Evolutionary conservation across 2,113 vertebrate genomes (phyloP).

Genomic region (Platanista minor): DNA sequence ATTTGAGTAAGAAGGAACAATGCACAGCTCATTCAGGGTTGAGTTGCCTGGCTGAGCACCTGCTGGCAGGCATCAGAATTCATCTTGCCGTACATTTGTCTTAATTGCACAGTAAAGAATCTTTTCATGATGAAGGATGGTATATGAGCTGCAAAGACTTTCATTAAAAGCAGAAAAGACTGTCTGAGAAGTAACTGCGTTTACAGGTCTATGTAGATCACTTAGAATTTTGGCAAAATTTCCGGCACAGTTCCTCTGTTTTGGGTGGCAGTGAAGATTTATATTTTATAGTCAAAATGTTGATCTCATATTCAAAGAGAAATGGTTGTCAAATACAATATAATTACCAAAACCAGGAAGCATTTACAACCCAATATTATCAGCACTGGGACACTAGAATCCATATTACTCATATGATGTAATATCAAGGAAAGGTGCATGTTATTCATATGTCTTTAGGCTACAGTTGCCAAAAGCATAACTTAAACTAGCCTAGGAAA

Average conservation of each 20-base stretch:
- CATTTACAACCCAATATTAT: neutral
- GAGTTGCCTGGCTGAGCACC: neutral
- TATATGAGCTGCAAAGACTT: slow-evolving; percentile 52
- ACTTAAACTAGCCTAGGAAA: neutral
- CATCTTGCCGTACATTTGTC: slow-evolving; percentile 15
- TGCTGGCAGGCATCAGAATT: neutral
- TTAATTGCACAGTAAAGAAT: slow-evolving; percentile 40
- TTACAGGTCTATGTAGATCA: neutral
- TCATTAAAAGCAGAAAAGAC: slow-evolving; percentile 60
- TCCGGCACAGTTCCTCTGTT: neutral
- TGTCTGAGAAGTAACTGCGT: neutral
- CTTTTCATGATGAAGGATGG: slow-evolving; percentile 50
- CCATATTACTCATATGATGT: neutral
- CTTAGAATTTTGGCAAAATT: neutral
- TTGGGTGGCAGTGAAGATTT: neutral
- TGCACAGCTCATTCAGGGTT: neutral
- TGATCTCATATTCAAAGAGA: neutral
- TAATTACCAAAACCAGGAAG: neutral
- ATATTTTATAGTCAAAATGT: neutral
- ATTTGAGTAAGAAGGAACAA: neutral
- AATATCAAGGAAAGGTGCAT: neutral
- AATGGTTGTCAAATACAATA: neutral
- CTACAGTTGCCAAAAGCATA: neutral
- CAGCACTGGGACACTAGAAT: neutral
- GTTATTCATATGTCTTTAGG: neutral